Evolutionary conservation across 2,888 invertebrate species (phyloP), one percentile per base, ranked within the genome.

Genomic region (Meliscaeva auricollis): DNA sequence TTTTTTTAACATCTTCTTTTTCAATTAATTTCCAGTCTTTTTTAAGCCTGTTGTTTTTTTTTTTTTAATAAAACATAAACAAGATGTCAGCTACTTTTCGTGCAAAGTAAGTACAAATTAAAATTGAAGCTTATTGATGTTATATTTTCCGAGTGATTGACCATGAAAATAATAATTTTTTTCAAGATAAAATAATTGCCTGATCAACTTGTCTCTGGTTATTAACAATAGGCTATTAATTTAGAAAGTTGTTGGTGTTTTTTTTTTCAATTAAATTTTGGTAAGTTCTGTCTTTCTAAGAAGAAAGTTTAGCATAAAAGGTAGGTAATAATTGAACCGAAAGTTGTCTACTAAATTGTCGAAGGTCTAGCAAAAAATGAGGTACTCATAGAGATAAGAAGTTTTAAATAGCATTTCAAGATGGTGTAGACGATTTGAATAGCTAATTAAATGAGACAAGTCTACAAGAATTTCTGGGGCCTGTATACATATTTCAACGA

Each of bases 21-120:
- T 78, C 72, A 78, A 72, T 72, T 72, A 64, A 64, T 78, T 72
- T 62, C 13, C 17, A 56, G 35, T 56, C 1, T 17, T 48, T 68
- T 32, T 7, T 30, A 9, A 52, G 15, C 9, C 0, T 4, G n/a
- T 62, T 35, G 2, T 8, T 35, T 9, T 8, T 6, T 8, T 70
- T 11, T 8, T 2, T 17, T 5, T 8, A 11, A 0, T 11, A 22
- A 54, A 35, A 60, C 13, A 41, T 58, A 52, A 17, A 52, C 54
- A 22, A 13, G 13, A 46, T 9, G 62, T n/a, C 22, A 58, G 26
- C 15, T 62, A 0, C 11, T 30, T 48, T 15, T 46, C 20, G 26
- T 26, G 13, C 44, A 32, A n/a, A 78, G 26, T 20, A 30, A 64
- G 20, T 41, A 54, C 8, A 35, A 44, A 32, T 70, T 44, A 60